Evolutionary conservation across 2,797 vertebrate species (phyloP).

Genomic region (Acanthurus lineatus): DNA sequence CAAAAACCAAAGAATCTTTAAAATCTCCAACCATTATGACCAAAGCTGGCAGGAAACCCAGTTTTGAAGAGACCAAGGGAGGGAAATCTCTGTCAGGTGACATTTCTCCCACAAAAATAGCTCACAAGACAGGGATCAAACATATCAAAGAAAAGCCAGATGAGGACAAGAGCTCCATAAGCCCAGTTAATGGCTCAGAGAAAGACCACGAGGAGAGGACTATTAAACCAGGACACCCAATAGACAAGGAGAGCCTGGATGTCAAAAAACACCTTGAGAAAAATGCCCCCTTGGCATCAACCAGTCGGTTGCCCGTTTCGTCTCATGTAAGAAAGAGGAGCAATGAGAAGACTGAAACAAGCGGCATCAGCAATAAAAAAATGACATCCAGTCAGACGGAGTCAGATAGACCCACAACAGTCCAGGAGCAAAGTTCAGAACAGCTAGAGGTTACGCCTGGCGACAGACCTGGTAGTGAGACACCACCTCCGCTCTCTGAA

Average conservation of each 20-base stretch:
- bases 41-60: slow-evolving; percentile 56
- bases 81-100: slow-evolving; percentile 48
- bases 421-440: slow-evolving; percentile 53
- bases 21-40: slow-evolving; percentile 34
- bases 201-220: slow-evolving; percentile 43
- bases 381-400: slow-evolving; percentile 37
- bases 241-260: slow-evolving; percentile 46
- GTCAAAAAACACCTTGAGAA: slow-evolving; percentile 62
- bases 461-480: slow-evolving; percentile 51
- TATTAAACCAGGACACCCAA: slow-evolving; percentile 16
- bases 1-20: slow-evolving; percentile 63
- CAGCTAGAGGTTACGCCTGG: slow-evolving; percentile 49
- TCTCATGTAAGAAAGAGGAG: slow-evolving; percentile 64
- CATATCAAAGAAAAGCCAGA: slow-evolving; percentile 57
- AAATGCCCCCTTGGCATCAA: slow-evolving; percentile 50
- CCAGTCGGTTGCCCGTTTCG: slow-evolving; percentile 73
- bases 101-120: slow-evolving; percentile 63
- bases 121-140: slow-evolving; percentile 48
- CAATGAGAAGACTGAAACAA: slow-evolving; percentile 44
- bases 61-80: slow-evolving; percentile 62
- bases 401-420: slow-evolving; percentile 42
- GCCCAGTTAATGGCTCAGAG: slow-evolving; percentile 60
- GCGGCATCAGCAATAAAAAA: slow-evolving; percentile 52
- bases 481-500: slow-evolving; percentile 7
- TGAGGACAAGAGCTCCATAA: slow-evolving; percentile 45